Evolutionary conservation across 30 jellyfish, hydroid and myxozoan genomes (phyloP).

Genomic region (Hydra vulgaris): DNA sequence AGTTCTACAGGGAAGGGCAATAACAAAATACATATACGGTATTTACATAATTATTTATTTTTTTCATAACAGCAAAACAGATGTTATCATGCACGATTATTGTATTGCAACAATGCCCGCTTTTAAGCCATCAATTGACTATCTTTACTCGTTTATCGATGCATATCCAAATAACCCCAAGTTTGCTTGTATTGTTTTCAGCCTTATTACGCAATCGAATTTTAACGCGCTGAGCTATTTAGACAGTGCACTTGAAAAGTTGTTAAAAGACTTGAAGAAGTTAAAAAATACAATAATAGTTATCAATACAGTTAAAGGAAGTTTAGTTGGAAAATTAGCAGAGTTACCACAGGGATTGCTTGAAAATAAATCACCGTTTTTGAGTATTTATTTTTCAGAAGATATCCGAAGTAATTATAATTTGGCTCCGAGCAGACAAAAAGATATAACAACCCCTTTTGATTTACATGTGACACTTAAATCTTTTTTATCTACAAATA

Average conservation of each 20-base stretch:
- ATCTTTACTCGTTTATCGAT: slow-evolving; percentile 10
- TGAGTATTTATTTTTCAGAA: slow-evolving; percentile 18
- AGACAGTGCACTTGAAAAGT: slow-evolving; percentile 3
- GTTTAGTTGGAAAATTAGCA: slow-evolving; percentile 21
- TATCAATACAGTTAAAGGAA: slow-evolving; percentile 26
- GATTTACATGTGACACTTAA: slow-evolving; percentile 23
- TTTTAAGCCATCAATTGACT: slow-evolving; percentile 20
- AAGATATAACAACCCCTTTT: neutral
- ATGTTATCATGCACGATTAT: slow-evolving; percentile 6
- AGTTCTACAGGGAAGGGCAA: too few species aligned
- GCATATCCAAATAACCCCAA: slow-evolving; percentile 19
- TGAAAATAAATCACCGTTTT: slow-evolving; percentile 25
- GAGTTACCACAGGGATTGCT: slow-evolving; percentile 21
- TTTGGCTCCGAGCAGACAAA: neutral
- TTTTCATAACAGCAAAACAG: slow-evolving; percentile 2
- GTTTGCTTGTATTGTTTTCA: slow-evolving; percentile 16
- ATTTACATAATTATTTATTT: too few species aligned
- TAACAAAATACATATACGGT: too few species aligned
- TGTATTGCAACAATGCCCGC: slow-evolving; percentile 15
- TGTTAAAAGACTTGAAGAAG: neutral
- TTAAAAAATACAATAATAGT: slow-evolving; percentile 22
- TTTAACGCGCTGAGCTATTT: slow-evolving; percentile 19
- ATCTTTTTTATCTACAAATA: neutral
- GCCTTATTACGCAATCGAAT: slow-evolving; percentile 17
- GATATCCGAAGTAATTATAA: slow-evolving; percentile 11